phyloP scores from a whole-genome alignment of 2,797 vertebrate genomes.

The Pogoniulus pusillus region DNA sequence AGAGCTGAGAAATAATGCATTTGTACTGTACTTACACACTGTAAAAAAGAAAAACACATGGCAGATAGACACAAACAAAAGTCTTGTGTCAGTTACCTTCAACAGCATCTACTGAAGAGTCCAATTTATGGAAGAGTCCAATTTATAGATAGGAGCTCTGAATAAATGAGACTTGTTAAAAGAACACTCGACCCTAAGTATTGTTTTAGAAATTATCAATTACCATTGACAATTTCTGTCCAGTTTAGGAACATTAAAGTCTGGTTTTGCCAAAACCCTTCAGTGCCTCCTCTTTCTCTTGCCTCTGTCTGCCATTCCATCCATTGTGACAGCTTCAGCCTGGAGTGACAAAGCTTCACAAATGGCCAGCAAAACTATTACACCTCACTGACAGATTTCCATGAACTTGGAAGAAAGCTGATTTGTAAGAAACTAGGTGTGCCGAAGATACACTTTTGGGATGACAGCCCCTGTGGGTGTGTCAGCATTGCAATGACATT shows the following conservation, averaged over 20 bases:
- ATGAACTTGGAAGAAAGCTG: not conserved
- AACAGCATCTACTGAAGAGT: not conserved
- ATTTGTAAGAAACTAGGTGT: not conserved
- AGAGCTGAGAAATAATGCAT: constrained; percentile 41
- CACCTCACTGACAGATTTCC: not conserved
- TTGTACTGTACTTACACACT: constrained; percentile 28
- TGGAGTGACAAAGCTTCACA: not conserved
- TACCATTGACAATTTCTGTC: not conserved
- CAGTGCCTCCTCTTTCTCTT: not conserved
- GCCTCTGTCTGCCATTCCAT: not conserved
- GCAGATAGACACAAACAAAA: constrained; percentile 30
- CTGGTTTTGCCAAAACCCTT: not conserved
- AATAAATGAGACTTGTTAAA: not conserved
- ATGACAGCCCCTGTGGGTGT: not conserved
- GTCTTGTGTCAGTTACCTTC: not conserved
- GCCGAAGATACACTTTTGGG: not conserved
- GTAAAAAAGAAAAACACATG: not conserved
- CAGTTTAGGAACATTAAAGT: not conserved
- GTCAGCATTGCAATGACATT: not conserved
- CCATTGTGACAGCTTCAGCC: not conserved
- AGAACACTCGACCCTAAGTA: not conserved
- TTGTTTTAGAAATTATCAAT: not conserved
- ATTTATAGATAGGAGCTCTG: not conserved
- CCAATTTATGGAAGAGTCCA: not conserved
- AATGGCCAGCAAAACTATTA: not conserved